Evolutionary conservation across 2,797 vertebrate species (phyloP), one percentile per base, ranked within the genome.

Genomic region (Hoplostethus mediterraneus): DNA sequence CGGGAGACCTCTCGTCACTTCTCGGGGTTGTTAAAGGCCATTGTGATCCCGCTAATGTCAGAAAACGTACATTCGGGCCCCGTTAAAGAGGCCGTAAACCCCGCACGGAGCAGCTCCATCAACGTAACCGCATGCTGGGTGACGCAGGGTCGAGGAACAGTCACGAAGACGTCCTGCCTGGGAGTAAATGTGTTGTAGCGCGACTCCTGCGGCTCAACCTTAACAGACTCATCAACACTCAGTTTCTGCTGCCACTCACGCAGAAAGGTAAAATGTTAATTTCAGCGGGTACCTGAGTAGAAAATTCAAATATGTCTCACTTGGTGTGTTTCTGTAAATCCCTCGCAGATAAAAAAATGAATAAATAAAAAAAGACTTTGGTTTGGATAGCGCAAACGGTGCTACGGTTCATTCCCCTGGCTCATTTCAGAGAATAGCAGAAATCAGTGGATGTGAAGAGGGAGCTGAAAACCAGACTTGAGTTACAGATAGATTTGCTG

Each of bases 1-100:
- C 56, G 49, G 73, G 67, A 79, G 66, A 79, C 58, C 33, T 67
- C 52, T 44, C 52, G 63, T 80, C 74, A 56, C 36, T 58, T 77
- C 67, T 68, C 54, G 31, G 63, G 42, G 49, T 25, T 13, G 61
- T 54, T 74, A 67, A 76, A 84, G 66, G 65, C 53, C 73, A 57
- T 28, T 63, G 47, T 59, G 58, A 77, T 67, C 79, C 55, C 40
- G 56, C 28, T 67, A 51, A 86, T 75, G 73, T 54, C 63, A 65
- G 62, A 69, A 73, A 73, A 63, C 30, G 4, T 13, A 75, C 71
- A 55, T 48, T 67, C 48, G 63, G 53, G 61, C 75, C 31, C n/a
- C 2, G 69, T 51, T 71, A 67, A 67, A n/a, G 8, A 68, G 60
- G 31, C 28, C 38, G 58, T 77, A 77, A 77, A 69, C 30, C 61